Evolutionary conservation across 2,797 vertebrate genomes (phyloP).

Genomic region (Fistularia tabacaria): DNA sequence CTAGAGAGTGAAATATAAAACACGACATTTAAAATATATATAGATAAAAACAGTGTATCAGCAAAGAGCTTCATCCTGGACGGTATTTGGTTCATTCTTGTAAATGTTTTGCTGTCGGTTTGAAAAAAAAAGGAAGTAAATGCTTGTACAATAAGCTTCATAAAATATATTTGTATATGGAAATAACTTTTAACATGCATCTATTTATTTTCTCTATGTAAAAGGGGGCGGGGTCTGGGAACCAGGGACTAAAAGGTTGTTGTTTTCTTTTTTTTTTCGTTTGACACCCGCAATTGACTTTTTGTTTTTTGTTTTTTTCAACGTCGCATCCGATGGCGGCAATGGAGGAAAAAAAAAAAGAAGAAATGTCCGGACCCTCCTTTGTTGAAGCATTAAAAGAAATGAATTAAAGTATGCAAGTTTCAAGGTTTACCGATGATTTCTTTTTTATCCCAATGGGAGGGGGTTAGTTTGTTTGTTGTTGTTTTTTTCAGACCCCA

Average conservation of each 20-base stretch:
- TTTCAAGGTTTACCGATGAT: constrained; percentile 10
- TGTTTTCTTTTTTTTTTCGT: too few species aligned
- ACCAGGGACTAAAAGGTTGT: constrained; percentile 2
- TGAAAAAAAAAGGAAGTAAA: constrained; percentile 66
- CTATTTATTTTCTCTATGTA: constrained; percentile 88
- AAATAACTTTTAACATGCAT: constrained; percentile 80
- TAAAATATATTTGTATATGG: constrained; percentile 89
- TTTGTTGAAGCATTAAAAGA: constrained; percentile 61
- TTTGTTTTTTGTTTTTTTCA: constrained; percentile 6
- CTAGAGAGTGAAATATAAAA: too few species aligned
- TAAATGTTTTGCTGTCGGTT: constrained; percentile 72
- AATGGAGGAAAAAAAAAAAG: constrained; percentile 8
- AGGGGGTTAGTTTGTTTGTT: too few species aligned
- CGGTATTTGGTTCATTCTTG: constrained; percentile 58
- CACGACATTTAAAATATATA: too few species aligned
- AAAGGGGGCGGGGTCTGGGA: constrained; percentile 49
- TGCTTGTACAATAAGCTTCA: constrained; percentile 83
- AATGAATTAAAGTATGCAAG: constrained; percentile 77
- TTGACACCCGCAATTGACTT: constrained; percentile 41
- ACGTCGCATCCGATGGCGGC: too few species aligned
- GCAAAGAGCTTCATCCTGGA: constrained; percentile 34
- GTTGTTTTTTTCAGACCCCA: too few species aligned
- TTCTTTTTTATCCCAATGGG: neutral
- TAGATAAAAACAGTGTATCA: too few species aligned
- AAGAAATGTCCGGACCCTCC: constrained; percentile 47